Evolutionary conservation across 2,113 vertebrate genomes (phyloP), one percentile per base, ranked within the genome.

Genomic region (Oncorhynchus tshawytscha): DNA sequence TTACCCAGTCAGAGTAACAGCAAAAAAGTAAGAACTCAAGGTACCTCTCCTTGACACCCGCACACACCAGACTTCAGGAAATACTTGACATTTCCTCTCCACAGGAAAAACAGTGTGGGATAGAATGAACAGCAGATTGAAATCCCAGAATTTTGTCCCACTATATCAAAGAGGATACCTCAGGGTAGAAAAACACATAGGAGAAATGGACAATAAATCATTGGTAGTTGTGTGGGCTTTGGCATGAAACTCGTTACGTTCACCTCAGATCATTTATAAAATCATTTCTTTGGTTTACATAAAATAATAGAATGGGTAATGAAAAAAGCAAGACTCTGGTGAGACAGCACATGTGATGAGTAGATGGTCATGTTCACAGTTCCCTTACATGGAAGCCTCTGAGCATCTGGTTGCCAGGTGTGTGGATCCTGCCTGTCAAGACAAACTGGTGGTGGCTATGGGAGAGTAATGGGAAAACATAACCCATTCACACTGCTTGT

Each of bases 81-180:
- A 68, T 68, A 34, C 67, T 68, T 68, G 18, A 68, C 67, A 68
- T 68, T 34, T 68, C 31, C 67, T 18, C n/a, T 2, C 59, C 59
- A n/a, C 59, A 20, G 54, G 39, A 57, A 57, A 57, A 57, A 57
- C 24, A 67, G 27, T 31, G 27, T 15, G 15, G 27, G 3, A 39
- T 20, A 39, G 4, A 39, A 31, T 31, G 27, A 67, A 31, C 16
- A 20, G 29, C 67, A 20, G 67, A 39, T 9, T n/a, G 20, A 20
- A 68, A 34, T 68, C 16, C 15, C 31, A 68, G 67, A 34, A 68
- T 20, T 18, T 4, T 39, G 18, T 68, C 18, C 18, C 29, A 16
- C 24, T n/a, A 29, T 31, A 16, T 16, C 65, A 67, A 25, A 66
- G 12, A 39, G 6, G 20, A 29, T 34, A 20, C 13, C 18, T 34